phyloP scores from a whole-genome alignment of 2,797 vertebrate species.

The Valencia hispanica region DNA sequence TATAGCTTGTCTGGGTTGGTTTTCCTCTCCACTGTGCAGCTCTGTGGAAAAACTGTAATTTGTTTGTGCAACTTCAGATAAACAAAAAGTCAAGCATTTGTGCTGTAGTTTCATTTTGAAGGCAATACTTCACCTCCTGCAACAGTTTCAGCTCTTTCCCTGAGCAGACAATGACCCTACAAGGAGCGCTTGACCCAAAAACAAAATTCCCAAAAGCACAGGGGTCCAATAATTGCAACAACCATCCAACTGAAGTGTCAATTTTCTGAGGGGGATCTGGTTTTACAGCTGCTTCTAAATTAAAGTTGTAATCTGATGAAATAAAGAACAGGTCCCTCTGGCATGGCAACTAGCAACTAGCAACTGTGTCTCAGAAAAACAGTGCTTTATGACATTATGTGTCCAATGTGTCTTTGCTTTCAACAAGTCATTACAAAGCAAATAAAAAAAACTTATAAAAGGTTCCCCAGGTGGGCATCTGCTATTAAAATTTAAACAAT shows the following conservation, averaged over 20 bases:
- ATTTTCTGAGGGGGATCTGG: slow-evolving; percentile 15
- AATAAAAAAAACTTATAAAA: slow-evolving; percentile 29
- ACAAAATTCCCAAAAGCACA: slow-evolving; percentile 4
- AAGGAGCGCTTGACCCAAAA: slow-evolving; percentile 20
- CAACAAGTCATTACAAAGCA: slow-evolving; percentile 25
- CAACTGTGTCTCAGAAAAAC: slow-evolving; percentile 10
- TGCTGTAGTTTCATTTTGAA: slow-evolving; percentile 13
- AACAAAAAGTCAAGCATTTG: slow-evolving; percentile 1
- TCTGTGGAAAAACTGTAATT: slow-evolving; percentile 2
- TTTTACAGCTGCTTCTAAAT: slow-evolving; percentile 42
- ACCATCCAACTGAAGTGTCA: slow-evolving; percentile 12
- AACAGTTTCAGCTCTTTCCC: slow-evolving; percentile 9
- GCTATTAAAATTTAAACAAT: slow-evolving; percentile 36
- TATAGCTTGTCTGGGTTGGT: not conserved
- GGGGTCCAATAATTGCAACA: not conserved
- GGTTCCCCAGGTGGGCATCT: slow-evolving; percentile 35
- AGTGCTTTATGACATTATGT: slow-evolving; percentile 9
- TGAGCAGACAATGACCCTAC: slow-evolving; percentile 13
- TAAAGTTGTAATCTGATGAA: slow-evolving; percentile 25
- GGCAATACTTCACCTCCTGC: slow-evolving; percentile 3
- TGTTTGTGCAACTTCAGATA: slow-evolving; percentile 1
- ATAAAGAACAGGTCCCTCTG: slow-evolving; percentile 5
- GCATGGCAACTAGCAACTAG: slow-evolving; percentile 23
- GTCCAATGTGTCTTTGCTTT: slow-evolving; percentile 16
- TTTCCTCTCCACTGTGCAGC: not conserved